These are phyloP conservation scores for Lepus oiostolus DNA, from an alignment of 2,797 vertebrate species.

Conservation along the genomic window DNA sequence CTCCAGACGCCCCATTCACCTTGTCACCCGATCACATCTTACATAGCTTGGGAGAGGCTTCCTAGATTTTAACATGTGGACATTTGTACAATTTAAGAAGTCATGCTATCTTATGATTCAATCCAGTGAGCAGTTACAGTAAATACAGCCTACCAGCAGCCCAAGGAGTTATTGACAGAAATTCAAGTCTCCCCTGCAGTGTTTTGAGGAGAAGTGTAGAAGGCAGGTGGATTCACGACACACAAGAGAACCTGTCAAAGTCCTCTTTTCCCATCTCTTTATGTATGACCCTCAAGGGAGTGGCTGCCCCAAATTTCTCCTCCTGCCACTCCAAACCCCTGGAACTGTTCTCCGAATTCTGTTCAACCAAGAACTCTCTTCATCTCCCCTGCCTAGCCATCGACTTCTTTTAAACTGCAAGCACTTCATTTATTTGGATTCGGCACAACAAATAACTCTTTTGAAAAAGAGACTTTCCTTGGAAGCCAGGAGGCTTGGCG, in stretches of 20 bases:
- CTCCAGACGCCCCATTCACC: accelerated
- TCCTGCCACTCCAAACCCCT: neutral
- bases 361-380: neutral
- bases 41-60: neutral
- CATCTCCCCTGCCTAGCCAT: neutral
- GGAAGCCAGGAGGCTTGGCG: neutral
- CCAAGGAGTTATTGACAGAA: neutral
- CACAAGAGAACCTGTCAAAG: neutral
- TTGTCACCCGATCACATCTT: neutral
- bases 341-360: neutral
- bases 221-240: neutral
- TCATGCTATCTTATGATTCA: neutral
- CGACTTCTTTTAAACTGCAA: neutral
- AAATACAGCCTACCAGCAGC: too few species aligned
- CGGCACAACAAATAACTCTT: neutral
- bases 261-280: neutral
- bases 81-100: neutral
- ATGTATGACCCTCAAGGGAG: neutral
- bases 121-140: neutral
- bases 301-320: neutral
- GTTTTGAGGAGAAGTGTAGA: neutral
- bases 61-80: neutral
- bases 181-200: neutral
- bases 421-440: neutral
- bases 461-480: neutral